Evolutionary conservation across 2,888 invertebrate species (phyloP).

Genomic region (Andrena dorsata): DNA sequence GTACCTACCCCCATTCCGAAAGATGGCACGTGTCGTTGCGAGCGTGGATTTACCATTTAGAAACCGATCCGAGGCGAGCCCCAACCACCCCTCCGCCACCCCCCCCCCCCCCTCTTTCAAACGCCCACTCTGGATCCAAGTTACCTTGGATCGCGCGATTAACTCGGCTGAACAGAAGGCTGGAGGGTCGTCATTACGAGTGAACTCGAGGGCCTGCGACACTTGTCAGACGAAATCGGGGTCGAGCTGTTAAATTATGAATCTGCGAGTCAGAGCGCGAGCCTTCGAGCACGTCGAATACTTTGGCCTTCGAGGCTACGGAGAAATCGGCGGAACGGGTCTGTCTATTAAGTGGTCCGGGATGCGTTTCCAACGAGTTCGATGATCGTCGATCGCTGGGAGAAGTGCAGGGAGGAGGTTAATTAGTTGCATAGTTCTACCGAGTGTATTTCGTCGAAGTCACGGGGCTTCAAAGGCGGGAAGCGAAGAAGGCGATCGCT

Average conservation of each 20-base stretch:
- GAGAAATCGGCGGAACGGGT: slow-evolving; percentile 12
- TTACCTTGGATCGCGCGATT: background rate
- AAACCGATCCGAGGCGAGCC: slow-evolving; percentile 18
- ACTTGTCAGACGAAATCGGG: slow-evolving; percentile 39
- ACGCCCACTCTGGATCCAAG: background rate
- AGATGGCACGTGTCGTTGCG: slow-evolving; percentile 51
- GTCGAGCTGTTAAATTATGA: slow-evolving; percentile 49
- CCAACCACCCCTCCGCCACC: no score
- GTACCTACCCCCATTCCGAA: slow-evolving; percentile 29
- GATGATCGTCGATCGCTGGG: background rate
- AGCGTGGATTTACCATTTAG: slow-evolving; percentile 49
- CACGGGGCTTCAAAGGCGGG: no score
- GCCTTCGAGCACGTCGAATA: slow-evolving; percentile 34
- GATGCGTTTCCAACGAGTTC: slow-evolving; percentile 5
- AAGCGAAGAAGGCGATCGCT: no score
- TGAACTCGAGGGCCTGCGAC: slow-evolving; percentile 10
- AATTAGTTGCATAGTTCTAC: slow-evolving; percentile 1
- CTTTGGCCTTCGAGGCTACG: slow-evolving; percentile 10
- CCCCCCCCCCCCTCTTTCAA: background rate
- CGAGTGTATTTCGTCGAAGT: no score
- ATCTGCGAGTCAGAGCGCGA: slow-evolving; percentile 37
- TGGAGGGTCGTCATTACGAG: slow-evolving; percentile 23
- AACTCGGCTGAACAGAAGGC: background rate
- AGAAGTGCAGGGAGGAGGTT: slow-evolving; percentile 6
- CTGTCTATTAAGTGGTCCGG: slow-evolving; percentile 6